These are phyloP conservation scores for Blomia tropicalis DNA, from an alignment of 2,888 invertebrate genomes.

Conservation along the genomic window DNA sequence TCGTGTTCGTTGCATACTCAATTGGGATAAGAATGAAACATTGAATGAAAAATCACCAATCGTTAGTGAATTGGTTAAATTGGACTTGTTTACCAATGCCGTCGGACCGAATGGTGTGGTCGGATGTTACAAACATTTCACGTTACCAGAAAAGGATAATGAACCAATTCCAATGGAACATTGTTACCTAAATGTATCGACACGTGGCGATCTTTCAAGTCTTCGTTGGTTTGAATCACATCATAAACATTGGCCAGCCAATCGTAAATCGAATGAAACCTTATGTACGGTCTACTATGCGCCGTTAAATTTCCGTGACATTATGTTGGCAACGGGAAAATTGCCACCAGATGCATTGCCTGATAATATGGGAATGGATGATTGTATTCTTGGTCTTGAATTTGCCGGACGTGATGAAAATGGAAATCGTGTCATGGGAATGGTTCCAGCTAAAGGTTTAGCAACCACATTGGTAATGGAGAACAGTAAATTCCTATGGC, in stretches of 20 bases:
- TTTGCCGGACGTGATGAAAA: conserved; percentile 33
- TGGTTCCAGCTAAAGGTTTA: conserved; percentile 36
- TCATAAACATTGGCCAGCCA: conserved; percentile 44
- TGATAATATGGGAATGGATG: conserved; percentile 43
- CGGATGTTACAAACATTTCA: conserved; percentile 17
- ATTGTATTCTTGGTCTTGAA: conserved; percentile 36
- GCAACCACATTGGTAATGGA: conserved; percentile 39
- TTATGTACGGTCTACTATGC: conserved; percentile 48
- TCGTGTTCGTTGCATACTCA: conserved; percentile 46
- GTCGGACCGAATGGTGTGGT: background rate
- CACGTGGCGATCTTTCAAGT: conserved; percentile 80
- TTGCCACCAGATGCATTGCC: conserved; percentile 90
- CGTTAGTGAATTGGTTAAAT: background rate
- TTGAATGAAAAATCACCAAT: background rate
- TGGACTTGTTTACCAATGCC: conserved; percentile 2
- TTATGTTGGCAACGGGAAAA: conserved; percentile 94
- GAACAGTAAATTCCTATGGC: conserved; percentile 47
- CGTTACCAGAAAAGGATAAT: background rate
- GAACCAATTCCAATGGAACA: conserved; percentile 48
- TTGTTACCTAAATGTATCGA: conserved; percentile 82
- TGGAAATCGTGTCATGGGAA: conserved; percentile 35
- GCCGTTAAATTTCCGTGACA: conserved; percentile 43
- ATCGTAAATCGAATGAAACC: conserved; percentile 34
- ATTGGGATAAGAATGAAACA: background rate
- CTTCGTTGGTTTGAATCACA: conserved; percentile 83